These are phyloP conservation scores for Spodoptera picta DNA, from an alignment of 2,888 invertebrate genomes.

Conservation along the genomic window DNA sequence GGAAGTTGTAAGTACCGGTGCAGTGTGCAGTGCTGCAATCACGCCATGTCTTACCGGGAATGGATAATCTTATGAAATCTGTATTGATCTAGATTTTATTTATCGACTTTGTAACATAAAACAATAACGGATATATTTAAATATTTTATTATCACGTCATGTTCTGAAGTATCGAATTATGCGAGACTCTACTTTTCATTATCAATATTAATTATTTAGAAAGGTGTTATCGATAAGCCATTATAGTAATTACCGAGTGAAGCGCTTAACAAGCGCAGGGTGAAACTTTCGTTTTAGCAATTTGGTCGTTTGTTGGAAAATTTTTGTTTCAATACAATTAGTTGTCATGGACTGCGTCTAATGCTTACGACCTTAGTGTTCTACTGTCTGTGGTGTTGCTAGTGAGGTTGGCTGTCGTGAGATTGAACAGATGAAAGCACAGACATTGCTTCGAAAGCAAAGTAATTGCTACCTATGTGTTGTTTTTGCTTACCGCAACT, in stretches of 20 bases:
- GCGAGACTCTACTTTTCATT: slow-evolving; percentile 4
- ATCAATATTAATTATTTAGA: slow-evolving; percentile 33
- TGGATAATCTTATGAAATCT: slow-evolving; percentile 37
- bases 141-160: slow-evolving; percentile 1
- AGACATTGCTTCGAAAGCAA: slow-evolving; percentile 69
- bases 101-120: neutral
- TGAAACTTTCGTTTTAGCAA: slow-evolving; percentile 18
- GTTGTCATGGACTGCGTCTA: slow-evolving; percentile 1
- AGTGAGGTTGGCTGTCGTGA: slow-evolving; percentile 57
- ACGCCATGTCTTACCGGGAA: slow-evolving; percentile 9
- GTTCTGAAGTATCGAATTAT: slow-evolving; percentile 1
- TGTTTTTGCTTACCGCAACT: slow-evolving; percentile 59
- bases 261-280: slow-evolving; percentile 14
- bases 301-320: slow-evolving; percentile 12
- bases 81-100: slow-evolving; percentile 9
- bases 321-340: slow-evolving; percentile 11
- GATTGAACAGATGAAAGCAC: slow-evolving; percentile 64
- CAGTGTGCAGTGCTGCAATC: slow-evolving; percentile 31
- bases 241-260: slow-evolving; percentile 34
- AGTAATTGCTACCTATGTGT: slow-evolving; percentile 68
- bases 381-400: slow-evolving; percentile 30
- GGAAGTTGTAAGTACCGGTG: slow-evolving; percentile 45
- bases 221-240: slow-evolving; percentile 20
- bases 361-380: slow-evolving; percentile 15
- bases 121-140: neutral